phyloP scores from a whole-genome alignment of 2,797 vertebrate species.

The Hyperoplus lanceolatus region DNA sequence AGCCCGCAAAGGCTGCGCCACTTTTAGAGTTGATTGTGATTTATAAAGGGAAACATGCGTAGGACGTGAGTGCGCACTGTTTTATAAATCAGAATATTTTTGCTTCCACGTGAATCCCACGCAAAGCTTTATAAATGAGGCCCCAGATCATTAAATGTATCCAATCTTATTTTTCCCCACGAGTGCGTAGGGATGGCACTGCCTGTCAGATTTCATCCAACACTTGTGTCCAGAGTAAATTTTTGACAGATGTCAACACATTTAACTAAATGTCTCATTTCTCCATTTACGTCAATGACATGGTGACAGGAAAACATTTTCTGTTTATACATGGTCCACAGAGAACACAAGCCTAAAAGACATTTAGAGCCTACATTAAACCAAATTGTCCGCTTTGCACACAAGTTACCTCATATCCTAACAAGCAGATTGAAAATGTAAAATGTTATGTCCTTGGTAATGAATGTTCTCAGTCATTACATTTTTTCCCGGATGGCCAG shows the following conservation, averaged over 20 bases:
- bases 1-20: too few species aligned
- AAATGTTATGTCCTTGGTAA: not conserved
- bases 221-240: not conserved
- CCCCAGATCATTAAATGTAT: not conserved
- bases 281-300: not conserved
- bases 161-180: not conserved
- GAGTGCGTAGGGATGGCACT: not conserved
- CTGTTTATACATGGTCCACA: not conserved
- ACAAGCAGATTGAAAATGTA: not conserved
- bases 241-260: too few species aligned
- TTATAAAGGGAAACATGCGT: too few species aligned
- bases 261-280: too few species aligned
- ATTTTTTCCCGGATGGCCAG: too few species aligned
- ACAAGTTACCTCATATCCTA: not conserved
- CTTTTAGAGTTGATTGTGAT: too few species aligned
- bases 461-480: not conserved
- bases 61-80: too few species aligned
- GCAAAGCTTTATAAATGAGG: too few species aligned
- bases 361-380: not conserved
- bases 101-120: too few species aligned
- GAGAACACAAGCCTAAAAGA: too few species aligned
- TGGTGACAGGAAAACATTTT: not conserved
- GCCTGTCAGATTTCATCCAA: not conserved
- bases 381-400: not conserved
- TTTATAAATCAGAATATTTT: too few species aligned